Base-by-base conservation (phyloP, 2,797 vertebrate species). In the Spinus pinus region DNA sequence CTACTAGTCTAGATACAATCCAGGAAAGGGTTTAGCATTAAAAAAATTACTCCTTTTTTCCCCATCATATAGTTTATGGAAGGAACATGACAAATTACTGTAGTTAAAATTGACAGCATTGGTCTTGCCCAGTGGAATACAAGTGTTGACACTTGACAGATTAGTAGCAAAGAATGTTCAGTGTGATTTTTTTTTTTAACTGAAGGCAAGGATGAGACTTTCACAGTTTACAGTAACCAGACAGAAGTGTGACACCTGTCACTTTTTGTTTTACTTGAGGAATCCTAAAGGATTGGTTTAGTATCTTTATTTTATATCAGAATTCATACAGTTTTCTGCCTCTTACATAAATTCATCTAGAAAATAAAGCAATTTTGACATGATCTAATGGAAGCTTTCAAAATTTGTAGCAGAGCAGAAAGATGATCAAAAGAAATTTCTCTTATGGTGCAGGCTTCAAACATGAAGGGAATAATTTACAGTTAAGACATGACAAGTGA, bases 321-420 rank as follows among this genome's bases (percentile, higher is more conserved):
- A 82, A 94, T 74, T 88, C 57, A 88, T 83, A 80, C 11, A 31
- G 31, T 75, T 80, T 94, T 80, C 60, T 96, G 69, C 21, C 86
- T 83, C 31, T 95, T 84, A 78, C 35, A 73, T 67, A 75, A 94
- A 95, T 65, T 73, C 81, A 90, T 24, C 46, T 61, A 79, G 66
- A 65, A 96, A 95, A 94, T 93, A 95, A 93, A 89, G 49, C 61
- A 93, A 73, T 42, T 92, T 94, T 94, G 95, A 94, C 91, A 81
- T 87, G 89, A 94, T 94, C 88, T 96, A 96, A 96, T 94, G 51
- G 82, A 96, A 95, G 49, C 24, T 61, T 95, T 96, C 93, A 91
- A 91, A 95, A 89, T 87, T 71, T 74, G 35, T 90, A 79, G 53
- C 58, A 82, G 44, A 74, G 67, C 18, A 81, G 73, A 92, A 94